phyloP scores from a whole-genome alignment of 2,113 vertebrate species.

The Strix aluco region DNA sequence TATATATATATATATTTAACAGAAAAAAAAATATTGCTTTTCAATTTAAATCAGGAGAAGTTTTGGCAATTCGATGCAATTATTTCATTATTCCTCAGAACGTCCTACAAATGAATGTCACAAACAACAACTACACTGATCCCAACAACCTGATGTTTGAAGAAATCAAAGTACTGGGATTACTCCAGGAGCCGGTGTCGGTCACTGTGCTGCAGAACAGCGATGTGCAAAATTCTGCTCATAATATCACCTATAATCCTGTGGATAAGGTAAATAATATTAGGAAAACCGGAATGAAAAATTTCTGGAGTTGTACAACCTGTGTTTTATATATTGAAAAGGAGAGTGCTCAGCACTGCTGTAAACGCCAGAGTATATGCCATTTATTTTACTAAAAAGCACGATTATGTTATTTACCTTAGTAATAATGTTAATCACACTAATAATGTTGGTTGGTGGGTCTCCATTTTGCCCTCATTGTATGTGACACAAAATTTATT shows the following conservation, averaged over 20 bases:
- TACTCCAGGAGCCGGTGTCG: neutral
- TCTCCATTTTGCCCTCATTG: neutral
- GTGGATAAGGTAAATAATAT: constrained; percentile 72
- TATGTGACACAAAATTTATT: neutral
- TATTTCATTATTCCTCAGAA: constrained; percentile 62
- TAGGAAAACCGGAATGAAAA: neutral
- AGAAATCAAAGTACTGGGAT: constrained; percentile 80
- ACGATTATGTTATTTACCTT: neutral
- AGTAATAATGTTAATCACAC: neutral
- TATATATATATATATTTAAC: neutral
- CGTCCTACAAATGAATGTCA: constrained; percentile 61
- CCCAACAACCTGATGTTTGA: constrained; percentile 81
- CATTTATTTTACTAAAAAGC: neutral
- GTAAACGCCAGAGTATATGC: no score
- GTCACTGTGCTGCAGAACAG: constrained; percentile 36
- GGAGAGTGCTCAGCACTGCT: fast-evolving
- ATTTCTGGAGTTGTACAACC: no score
- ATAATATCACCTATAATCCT: constrained; percentile 62
- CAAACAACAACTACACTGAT: constrained; percentile 69
- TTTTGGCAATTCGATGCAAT: neutral
- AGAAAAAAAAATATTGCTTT: neutral
- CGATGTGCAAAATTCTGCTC: neutral
- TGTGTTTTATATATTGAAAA: neutral
- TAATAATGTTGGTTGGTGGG: neutral
- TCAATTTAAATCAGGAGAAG: neutral